Base-by-base conservation (phyloP, 2,888 invertebrate genomes). In the Aphidoletes aphidimyza region DNA sequence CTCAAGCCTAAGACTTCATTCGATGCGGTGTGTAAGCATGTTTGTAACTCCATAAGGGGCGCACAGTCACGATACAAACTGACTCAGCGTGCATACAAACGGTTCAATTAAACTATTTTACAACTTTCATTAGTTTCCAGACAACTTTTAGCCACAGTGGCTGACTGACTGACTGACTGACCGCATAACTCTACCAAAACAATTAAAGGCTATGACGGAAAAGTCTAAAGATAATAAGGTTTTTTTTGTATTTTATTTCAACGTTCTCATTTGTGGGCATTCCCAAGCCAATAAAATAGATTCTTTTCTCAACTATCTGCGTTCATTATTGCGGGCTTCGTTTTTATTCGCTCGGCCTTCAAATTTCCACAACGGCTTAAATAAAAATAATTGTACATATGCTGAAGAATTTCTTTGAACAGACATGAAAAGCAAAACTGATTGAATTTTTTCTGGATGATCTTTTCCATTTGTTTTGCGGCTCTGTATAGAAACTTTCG, bases 51-150 rank as follows among this genome's bases (percentile, higher is more conserved):
- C n/a, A n/a, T 54, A 22, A 22, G 54, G 22, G 2, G 54, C 54
- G 54, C 19, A 47, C 2, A 47, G n/a, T 54, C 54, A 54, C 54
- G 54, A 54, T 54, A 54, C 22, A 69, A 14, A 69, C 54, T 54
- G 26, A 69, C 69, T 69, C 69, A 69, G 69, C 69, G 30, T 69
- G 69, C 30, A 69, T 69, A 30, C 69, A 69, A 69, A 69, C 47
- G 22, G 69, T 34, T 69, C 69, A 69, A 69, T 69, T 69, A 69
- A 69, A 69, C 30, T 69, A 26, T 5, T 11, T 47, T 11, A 47
- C 47, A 19, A 69, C n/a, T 69, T 30, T 30, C 34, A 69, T 69
- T 69, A 30, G 14, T 42, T 42, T 42, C 42, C 42, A 42, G 14
- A 42, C 42, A 42, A 42, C 6, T 42, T 42, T 42, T 42, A 6